phyloP scores from a whole-genome alignment of 2,888 invertebrate species.

The Protodeltote pygarga region DNA sequence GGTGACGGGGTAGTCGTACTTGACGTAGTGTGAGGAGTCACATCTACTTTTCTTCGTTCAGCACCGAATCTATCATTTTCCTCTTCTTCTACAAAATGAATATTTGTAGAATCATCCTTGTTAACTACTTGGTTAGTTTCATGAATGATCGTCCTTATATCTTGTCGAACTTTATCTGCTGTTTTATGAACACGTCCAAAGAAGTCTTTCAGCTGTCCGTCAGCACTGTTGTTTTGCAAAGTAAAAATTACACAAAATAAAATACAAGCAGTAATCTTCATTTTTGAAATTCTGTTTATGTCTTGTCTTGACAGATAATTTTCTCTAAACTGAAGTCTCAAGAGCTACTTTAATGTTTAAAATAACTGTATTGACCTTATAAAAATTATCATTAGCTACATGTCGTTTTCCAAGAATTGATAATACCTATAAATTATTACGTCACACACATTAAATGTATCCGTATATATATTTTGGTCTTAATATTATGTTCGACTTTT shows the following conservation, averaged over 20 bases:
- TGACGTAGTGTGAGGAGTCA: slow-evolving; percentile 2
- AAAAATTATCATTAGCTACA: slow-evolving; percentile 43
- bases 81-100: slow-evolving; percentile 25
- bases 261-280: slow-evolving; percentile 57
- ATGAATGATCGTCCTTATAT: slow-evolving; percentile 50
- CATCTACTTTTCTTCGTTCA: not conserved
- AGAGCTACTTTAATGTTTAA: slow-evolving; percentile 26
- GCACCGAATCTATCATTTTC: not conserved
- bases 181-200: slow-evolving; percentile 54
- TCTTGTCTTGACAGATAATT: slow-evolving; percentile 41
- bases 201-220: slow-evolving; percentile 55
- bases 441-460: slow-evolving; percentile 1
- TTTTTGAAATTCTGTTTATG: slow-evolving; percentile 44
- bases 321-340: slow-evolving; percentile 51
- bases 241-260: slow-evolving; percentile 53
- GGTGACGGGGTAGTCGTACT: not conserved
- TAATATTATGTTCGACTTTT: too few relatives aligned
- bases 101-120: slow-evolving; percentile 9
- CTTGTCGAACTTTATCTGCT: slow-evolving; percentile 50
- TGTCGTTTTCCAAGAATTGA: slow-evolving; percentile 50
- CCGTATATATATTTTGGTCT: slow-evolving; percentile 4
- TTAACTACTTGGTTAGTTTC: slow-evolving; percentile 29
- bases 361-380: slow-evolving; percentile 62
- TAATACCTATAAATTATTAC: slow-evolving; percentile 32
- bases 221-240: slow-evolving; percentile 44